Evolutionary conservation across 2,888 invertebrate genomes (phyloP).

Genomic region (Girardia tigrina): DNA sequence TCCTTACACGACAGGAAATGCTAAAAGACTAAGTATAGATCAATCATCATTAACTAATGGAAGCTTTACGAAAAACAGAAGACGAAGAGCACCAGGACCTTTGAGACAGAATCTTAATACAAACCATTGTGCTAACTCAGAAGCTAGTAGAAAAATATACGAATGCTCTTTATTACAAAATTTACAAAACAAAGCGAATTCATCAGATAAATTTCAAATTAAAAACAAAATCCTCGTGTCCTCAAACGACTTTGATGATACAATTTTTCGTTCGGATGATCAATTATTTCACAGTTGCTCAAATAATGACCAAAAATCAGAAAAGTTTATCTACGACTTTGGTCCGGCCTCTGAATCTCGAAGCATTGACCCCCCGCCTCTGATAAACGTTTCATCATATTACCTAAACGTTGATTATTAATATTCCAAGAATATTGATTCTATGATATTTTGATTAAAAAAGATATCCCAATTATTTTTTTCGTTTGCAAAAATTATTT

Average conservation of each 20-base stretch:
- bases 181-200: background rate
- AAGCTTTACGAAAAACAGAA: slow-evolving; percentile 1
- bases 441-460: background rate
- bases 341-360: slow-evolving; percentile 1
- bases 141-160: background rate
- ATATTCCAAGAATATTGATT: slow-evolving; percentile 14
- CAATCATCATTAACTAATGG: background rate
- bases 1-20: slow-evolving; percentile 26
- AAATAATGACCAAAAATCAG: slow-evolving; percentile 10
- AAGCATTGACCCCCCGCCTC: slow-evolving; percentile 5
- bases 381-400: slow-evolving; percentile 3
- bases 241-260: background rate
- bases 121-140: background rate
- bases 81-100: background rate
- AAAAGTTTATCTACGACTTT: background rate
- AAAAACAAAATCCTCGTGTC: background rate
- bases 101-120: background rate
- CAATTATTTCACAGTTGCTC: background rate
- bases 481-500: background rate
- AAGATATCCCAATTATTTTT: slow-evolving; percentile 10
- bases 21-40: background rate
- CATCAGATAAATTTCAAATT: too few species aligned
- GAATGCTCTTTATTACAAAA: background rate
- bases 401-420: background rate
- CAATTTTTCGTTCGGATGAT: background rate